Base-by-base conservation (phyloP, 92 coral and sea anemone species). In the Ricordea florida region DNA sequence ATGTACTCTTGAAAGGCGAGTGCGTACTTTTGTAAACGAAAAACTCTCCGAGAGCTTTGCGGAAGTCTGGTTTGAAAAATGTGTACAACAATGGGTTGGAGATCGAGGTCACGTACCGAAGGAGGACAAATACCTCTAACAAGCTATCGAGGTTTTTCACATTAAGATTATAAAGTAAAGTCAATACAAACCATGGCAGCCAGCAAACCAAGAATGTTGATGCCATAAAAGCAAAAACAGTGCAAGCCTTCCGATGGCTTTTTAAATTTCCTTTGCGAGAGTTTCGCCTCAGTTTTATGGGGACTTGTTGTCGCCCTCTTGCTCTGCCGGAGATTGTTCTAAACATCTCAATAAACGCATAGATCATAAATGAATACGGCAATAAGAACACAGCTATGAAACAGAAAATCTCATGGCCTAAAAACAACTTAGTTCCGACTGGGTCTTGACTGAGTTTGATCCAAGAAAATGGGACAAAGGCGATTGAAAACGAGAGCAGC, bases 321-420 rank as follows among this genome's bases (percentile, higher is more conserved):
- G 4, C 0, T 38, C 30, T 55, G 4, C 43, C 27, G 4, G 75
- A 74, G 24, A 86, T 78, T 31, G 79, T 29, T 9, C 51, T 38
- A 35, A 91, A 83, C 58, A 91, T 91, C 18, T 53, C 64, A n/a
- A 59, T 48, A 46, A 82, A 80, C 10, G 76, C 60, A 42, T 83
- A 91, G 0, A 86, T 81, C 55, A 91, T 91, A 58, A 91, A 80
- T 10, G 75, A 13, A 21, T 91, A 91, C 1, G 96, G 93, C 1
- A 87, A 11, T 22, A 90, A 55, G 31, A 90, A 76, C 5, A 87
- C 97, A 13, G 78, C 58, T 9, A 87, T 67, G 64, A 91, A 29
- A 3, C 82, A 67, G 53, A 87, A 87, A 18, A 83, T 76, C 14
- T 72, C 83, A 38, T 87, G 85, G n/a, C 70, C 92, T 23, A 85